Evolutionary conservation across 2,888 invertebrate genomes (phyloP), one percentile per base, ranked within the genome.

Genomic region (Bibio marci): DNA sequence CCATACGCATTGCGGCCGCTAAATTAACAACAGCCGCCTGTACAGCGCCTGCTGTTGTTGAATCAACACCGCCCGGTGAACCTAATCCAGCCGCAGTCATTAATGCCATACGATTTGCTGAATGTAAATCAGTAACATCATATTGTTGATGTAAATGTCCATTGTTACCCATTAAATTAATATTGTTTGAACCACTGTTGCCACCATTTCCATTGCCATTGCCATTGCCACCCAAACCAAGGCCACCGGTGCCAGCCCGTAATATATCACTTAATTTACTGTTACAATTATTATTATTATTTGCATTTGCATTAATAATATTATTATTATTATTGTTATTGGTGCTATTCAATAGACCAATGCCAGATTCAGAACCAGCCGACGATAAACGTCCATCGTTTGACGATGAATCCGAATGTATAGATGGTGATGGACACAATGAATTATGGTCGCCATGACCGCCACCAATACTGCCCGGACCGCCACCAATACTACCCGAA

Each of bases 331-430:
- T 38, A 33, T 35, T 41, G 30, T 47, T 73, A 54, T 80, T 81
- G 53, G 78, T 73, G 50, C 4, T 22, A n/a, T n/a, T 73, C 35
- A 80, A 60, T 49, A 64, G 59, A 51, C 61, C 62, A 56, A 55
- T 62, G 52, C 63, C 68, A 39, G 74, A 71, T 65, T 83, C 82
- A 14, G 82, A 81, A 15, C 80, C 78, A 25, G 81, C 79, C 17
- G 83, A 82, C 8, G 83, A 81, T 5, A 83, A 66, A 40, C 82
- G 70, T 38, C 82, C 83, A 52, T 81, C 83, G 45, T 71, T 71
- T 25, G 85, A 85, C 18, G 85, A 85, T 52, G 82, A 82, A 60
- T 87, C 87, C 34, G 85, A 85, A 59, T 85, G 85, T 15, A 80
- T 80, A 30, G 83, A 83, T 2, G 86, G 86, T 35, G 85, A 83